Conservation (phyloP, 2,888 invertebrate genomes). For the Myathropa florea region DNA sequence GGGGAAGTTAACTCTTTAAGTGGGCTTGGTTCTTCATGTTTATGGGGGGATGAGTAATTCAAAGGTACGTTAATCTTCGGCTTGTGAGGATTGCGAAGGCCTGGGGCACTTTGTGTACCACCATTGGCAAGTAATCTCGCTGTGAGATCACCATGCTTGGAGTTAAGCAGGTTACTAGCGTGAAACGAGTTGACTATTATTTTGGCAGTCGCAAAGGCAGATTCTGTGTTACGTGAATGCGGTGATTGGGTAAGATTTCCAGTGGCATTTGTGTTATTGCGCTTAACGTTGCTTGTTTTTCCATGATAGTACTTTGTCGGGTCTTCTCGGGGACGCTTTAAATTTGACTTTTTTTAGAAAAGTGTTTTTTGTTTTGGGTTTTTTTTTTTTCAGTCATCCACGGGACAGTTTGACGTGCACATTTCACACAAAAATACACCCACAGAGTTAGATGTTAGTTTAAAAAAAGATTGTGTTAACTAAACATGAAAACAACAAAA, state of each 20-base stretch:
- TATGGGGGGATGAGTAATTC: conserved; percentile 6
- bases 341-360: conserved; percentile 61
- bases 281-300: conserved; percentile 69
- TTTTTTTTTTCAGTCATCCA: conserved; percentile 38
- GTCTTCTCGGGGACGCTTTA: conserved; percentile 79
- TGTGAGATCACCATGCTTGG: conserved; percentile 51
- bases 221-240: conserved; percentile 35
- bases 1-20: conserved; percentile 12
- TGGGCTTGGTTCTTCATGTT: conserved; percentile 4
- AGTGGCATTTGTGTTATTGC: conserved; percentile 49
- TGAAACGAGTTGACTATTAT: conserved; percentile 80
- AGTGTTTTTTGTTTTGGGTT: conserved; percentile 3
- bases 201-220: conserved; percentile 73
- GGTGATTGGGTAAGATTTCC: conserved; percentile 34
- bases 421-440: conserved; percentile 41
- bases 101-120: conserved; percentile 14
- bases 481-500: background rate
- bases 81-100: conserved; percentile 46
- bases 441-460: conserved; percentile 33
- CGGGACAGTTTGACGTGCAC: conserved; percentile 21
- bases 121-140: conserved; percentile 17
- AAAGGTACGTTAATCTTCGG: conserved; percentile 20
- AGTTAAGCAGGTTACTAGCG: conserved; percentile 77
- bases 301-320: conserved; percentile 48
- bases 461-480: background rate